Evolutionary conservation across 1,140 invertebrate genomes (phyloP).

Genomic region (Colletes latitarsis): DNA sequence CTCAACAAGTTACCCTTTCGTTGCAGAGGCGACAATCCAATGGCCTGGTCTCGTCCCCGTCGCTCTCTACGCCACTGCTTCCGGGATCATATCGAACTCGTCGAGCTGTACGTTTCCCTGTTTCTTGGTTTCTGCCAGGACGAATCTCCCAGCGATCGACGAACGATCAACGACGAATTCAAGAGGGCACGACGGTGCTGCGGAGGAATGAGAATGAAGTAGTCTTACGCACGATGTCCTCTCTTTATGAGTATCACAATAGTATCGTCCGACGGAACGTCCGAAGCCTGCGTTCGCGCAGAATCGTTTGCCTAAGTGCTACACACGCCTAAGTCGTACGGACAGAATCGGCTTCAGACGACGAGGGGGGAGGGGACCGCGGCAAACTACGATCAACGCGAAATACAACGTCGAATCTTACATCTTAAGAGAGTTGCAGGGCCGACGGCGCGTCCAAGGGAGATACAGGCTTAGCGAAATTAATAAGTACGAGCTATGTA

Average conservation of each 20-base stretch:
- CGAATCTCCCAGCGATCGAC: too few relatives aligned
- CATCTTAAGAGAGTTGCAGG: conserved; percentile 39
- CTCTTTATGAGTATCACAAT: conserved; percentile 78
- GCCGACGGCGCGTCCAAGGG: conserved; percentile 24
- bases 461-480: conserved; percentile 78
- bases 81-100: too few relatives aligned
- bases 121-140: not conserved
- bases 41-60: too few relatives aligned
- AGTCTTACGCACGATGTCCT: conserved; percentile 32
- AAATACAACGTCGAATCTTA: conserved; percentile 43
- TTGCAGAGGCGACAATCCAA: too few relatives aligned
- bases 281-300: conserved; percentile 72
- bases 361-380: not conserved
- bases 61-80: too few relatives aligned
- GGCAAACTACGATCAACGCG: conserved; percentile 12
- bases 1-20: too few relatives aligned
- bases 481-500: conserved; percentile 82
- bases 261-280: conserved; percentile 79
- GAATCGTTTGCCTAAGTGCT: conserved; percentile 29
- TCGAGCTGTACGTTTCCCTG: too few relatives aligned
- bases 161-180: not conserved
- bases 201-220: conserved; percentile 9
- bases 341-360: conserved; percentile 1
- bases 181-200: not conserved
- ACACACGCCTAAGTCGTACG: not conserved